A percentile compares a stretch with the other conserved stretches of the same genome.
Evolutionary conservation across 2,113 vertebrate species (phyloP).

Genomic region (Emydura subglobosa): DNA sequence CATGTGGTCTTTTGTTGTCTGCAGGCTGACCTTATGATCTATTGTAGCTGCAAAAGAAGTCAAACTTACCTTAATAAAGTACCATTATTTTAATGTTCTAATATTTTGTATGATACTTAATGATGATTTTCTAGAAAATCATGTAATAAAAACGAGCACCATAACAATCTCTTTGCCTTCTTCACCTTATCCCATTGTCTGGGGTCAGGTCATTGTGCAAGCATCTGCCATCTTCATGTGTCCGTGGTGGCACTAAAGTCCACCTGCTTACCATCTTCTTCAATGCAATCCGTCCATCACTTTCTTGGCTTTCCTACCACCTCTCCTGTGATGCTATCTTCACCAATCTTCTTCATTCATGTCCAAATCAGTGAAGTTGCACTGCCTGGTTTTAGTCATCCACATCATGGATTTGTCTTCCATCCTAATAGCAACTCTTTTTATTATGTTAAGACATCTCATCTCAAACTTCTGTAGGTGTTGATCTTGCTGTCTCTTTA

Average conservation of each 20-base stretch:
- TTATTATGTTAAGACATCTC: neutral
- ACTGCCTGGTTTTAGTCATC: neutral
- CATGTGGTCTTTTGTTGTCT: neutral
- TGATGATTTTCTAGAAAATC: constrained; percentile 27
- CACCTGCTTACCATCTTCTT: neutral
- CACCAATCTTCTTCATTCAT: neutral
- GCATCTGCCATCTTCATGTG: neutral
- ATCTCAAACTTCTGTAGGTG: neutral
- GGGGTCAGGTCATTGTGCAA: neutral
- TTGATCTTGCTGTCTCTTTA: neutral
- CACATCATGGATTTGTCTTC: neutral
- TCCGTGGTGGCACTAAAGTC: neutral
- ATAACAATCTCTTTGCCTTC: neutral
- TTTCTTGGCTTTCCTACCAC: neutral
- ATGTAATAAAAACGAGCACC: constrained; percentile 9
- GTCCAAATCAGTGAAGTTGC: neutral
- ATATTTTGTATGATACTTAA: neutral
- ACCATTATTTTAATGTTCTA: neutral
- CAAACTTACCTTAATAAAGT: neutral
- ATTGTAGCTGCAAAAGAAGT: neutral
- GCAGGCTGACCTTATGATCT: neutral
- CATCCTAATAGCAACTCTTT: neutral
- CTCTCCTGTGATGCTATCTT: neutral
- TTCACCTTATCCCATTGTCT: neutral
- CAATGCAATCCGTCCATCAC: neutral